Evolutionary conservation across 2,113 vertebrate genomes (phyloP), one percentile per base, ranked within the genome.

Genomic region (Apteryx owenii): DNA sequence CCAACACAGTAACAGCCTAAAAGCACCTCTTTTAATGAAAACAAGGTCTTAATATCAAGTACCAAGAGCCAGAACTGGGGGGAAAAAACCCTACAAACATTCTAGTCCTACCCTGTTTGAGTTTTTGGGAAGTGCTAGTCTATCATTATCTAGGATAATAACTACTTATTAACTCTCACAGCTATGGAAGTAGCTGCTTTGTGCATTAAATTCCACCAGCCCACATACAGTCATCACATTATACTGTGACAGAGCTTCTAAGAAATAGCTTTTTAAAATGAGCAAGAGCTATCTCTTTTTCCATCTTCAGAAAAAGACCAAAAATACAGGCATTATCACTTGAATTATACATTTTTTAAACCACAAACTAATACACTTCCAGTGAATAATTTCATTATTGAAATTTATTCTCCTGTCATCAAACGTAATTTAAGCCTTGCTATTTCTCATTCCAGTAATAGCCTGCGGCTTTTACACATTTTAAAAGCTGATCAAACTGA

Each of bases 401-500:
- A 91, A 85, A 91, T 83, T 18, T 33, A 71, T 90, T 75, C 69
- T 54, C 38, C 53, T 68, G 33, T 17, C 4, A 0, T 42, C 51
- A 81, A 75, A 75, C 17, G 13, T 50, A 23, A 77, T 58, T 77
- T 82, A 96, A 92, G 33, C 10, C 66, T 87, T 86, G 38, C 14
- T 50, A 0, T 19, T 61, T 66, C 60, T 71, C 28, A 68, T 60
- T 71, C n/a, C 65, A 89, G 46, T n/a, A 65, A 71, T 51, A 85
- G 60, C 25, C 68, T 89, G 6, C 5, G 53, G 19, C 1, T 64
- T 70, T 85, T 29, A 88, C 4, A 1, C 33, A 48, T 53, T 71
- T 68, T 69, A 89, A 62, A 62, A 85, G 54, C 21, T 90, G 69
- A 68, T 54, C 64, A 86, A 94, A 53, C 58, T 25, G 12, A 78